Conservation (phyloP, 2,797 vertebrate species). For the Hybognathus amarus region DNA sequence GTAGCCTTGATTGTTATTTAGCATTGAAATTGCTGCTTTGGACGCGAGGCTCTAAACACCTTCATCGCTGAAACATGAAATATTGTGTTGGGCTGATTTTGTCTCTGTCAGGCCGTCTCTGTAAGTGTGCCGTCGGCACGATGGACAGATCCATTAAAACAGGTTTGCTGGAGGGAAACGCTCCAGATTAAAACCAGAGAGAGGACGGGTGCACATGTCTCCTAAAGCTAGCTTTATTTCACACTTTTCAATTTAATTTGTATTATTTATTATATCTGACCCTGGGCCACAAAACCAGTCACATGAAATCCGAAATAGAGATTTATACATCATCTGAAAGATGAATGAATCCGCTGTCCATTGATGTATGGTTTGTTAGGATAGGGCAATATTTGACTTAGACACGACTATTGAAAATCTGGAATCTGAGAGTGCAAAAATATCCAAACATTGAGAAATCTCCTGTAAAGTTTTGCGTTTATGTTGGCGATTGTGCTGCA, state of each 20-base stretch:
- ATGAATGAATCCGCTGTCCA: too few species aligned
- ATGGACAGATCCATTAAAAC: conserved; percentile 41
- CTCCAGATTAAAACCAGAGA: conserved; percentile 24
- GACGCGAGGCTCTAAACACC: conserved; percentile 62
- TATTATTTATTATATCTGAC: neutral
- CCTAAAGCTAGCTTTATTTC: neutral
- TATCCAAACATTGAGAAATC: too few species aligned
- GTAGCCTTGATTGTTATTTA: conserved; percentile 73
- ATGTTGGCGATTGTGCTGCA: too few species aligned
- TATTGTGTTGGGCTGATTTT: conserved; percentile 43
- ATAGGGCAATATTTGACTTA: too few species aligned
- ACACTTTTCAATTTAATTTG: neutral
- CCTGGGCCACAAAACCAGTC: too few species aligned
- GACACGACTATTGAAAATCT: too few species aligned
- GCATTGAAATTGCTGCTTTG: conserved; percentile 67
- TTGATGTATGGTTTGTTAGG: too few species aligned
- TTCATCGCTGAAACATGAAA: conserved; percentile 52
- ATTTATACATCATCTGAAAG: too few species aligned
- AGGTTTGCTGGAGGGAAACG: neutral
- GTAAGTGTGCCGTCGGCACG: conserved; percentile 6
- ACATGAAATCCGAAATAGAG: too few species aligned
- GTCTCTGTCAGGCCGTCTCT: conserved; percentile 40
- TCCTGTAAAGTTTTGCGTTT: too few species aligned
- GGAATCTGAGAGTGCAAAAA: too few species aligned
- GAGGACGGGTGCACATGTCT: neutral